Evolutionary conservation across 2,113 vertebrate species (phyloP).

Genomic region (Triplophysa tibetana): DNA sequence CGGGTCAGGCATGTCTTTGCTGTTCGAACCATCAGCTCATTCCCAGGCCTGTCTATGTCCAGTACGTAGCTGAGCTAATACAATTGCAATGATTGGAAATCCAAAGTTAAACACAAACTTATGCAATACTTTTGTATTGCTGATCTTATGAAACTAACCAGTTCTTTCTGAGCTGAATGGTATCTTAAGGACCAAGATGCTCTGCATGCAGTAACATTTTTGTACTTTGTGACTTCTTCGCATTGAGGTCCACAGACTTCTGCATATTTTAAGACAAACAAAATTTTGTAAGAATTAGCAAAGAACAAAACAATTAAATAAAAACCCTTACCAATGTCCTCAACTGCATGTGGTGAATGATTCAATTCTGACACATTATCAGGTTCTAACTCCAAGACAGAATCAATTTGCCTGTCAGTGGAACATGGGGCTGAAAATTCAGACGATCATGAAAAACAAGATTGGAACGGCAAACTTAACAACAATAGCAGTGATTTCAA

Average conservation of each 20-base stretch:
- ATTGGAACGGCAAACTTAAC: neutral
- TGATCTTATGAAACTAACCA: neutral
- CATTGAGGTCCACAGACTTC: neutral
- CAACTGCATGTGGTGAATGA: conserved; percentile 1
- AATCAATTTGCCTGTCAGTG: neutral
- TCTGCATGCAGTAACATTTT: neutral
- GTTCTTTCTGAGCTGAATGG: neutral
- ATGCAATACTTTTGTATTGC: neutral
- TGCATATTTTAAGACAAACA: neutral
- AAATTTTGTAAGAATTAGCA: neutral
- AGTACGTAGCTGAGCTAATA: conserved; percentile 21
- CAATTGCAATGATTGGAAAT: neutral
- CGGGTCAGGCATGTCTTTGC: neutral
- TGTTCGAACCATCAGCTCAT: conserved; percentile 19
- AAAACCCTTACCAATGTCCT: neutral
- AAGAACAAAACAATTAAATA: neutral
- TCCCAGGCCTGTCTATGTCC: conserved; percentile 9
- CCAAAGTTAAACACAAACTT: neutral
- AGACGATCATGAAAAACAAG: neutral
- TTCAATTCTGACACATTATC: neutral
- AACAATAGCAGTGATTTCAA: neutral
- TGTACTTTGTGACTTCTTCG: neutral
- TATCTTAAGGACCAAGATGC: neutral
- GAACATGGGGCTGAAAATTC: conserved; percentile 1
- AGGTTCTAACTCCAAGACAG: neutral